Conservation (phyloP, 2,113 vertebrate genomes). For the Gracilinanus agilis region DNA sequence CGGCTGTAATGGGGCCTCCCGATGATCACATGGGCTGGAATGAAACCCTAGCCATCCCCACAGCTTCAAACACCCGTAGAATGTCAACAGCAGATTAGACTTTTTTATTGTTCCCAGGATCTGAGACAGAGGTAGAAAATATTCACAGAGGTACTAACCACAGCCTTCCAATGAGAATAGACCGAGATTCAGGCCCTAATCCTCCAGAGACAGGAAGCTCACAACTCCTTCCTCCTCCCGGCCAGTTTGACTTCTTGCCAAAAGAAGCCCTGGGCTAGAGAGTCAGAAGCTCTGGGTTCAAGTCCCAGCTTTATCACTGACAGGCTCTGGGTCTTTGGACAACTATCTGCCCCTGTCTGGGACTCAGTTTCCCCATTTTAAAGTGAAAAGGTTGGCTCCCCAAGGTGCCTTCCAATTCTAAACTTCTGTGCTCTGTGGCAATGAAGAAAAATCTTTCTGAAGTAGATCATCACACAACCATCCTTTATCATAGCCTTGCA, state of each 20-base stretch:
- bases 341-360: not conserved
- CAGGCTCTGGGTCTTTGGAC: not conserved
- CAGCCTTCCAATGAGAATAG: not conserved
- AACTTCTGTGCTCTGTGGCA: not conserved
- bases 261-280: not conserved
- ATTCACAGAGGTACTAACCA: not conserved
- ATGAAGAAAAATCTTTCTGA: not conserved
- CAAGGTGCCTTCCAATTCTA: not conserved
- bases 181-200: not conserved
- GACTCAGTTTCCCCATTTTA: constrained; percentile 26
- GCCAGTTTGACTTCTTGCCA: not conserved
- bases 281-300: not conserved
- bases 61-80: not conserved
- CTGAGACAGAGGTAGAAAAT: not conserved
- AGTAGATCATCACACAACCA: not conserved
- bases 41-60: constrained; percentile 53
- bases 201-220: not conserved
- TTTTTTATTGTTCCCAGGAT: constrained; percentile 56
- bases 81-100: constrained; percentile 68
- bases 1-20: not conserved
- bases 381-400: not conserved
- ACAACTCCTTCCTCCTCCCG: not conserved
- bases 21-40: not conserved
- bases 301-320: not conserved
- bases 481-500: not conserved